Percentiles rank a stretch among this genome's conserved stretches.
These are phyloP conservation scores for Brienomyrus brachyistius DNA, from an alignment of 2,113 vertebrate genomes.

Conservation along the genomic window DNA sequence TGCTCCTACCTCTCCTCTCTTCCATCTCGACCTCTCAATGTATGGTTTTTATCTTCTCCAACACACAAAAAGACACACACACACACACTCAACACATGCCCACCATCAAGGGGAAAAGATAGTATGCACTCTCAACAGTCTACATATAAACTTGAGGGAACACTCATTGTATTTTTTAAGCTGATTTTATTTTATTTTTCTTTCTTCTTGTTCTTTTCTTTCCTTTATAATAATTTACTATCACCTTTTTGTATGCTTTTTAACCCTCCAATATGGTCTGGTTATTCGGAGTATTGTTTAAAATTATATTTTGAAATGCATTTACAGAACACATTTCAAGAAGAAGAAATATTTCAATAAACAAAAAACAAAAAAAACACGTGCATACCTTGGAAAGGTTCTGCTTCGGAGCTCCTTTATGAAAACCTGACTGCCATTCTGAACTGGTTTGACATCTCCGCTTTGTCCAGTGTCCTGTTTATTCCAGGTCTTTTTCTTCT, in stretches of 20 bases:
- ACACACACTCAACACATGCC: not conserved
- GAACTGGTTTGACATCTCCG: conserved; percentile 83
- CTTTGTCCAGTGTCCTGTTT: conserved; percentile 83
- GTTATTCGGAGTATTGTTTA: not conserved
- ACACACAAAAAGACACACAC: not conserved
- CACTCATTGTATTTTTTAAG: not conserved
- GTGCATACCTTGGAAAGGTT: conserved; percentile 86
- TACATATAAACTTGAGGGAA: not conserved
- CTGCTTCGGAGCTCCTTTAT: conserved; percentile 92
- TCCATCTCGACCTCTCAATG: not conserved
- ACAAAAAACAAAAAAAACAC: not conserved
- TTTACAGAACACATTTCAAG: not conserved
- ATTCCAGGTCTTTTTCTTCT: conserved; percentile 94
- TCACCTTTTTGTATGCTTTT: not conserved
- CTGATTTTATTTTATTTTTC: not conserved
- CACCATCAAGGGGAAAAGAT: not conserved
- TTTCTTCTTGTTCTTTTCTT: not conserved
- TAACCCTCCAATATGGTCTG: not conserved
- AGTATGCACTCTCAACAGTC: not conserved
- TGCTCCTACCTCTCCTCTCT: not conserved
- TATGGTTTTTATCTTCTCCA: not conserved
- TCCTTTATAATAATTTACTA: not conserved
- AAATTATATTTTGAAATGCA: not conserved
- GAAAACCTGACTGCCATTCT: conserved; percentile 94
- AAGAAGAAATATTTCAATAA: not conserved